Evolutionary conservation across 1,140 invertebrate genomes (phyloP).

Genomic region (Pachypeltis micranthus): DNA sequence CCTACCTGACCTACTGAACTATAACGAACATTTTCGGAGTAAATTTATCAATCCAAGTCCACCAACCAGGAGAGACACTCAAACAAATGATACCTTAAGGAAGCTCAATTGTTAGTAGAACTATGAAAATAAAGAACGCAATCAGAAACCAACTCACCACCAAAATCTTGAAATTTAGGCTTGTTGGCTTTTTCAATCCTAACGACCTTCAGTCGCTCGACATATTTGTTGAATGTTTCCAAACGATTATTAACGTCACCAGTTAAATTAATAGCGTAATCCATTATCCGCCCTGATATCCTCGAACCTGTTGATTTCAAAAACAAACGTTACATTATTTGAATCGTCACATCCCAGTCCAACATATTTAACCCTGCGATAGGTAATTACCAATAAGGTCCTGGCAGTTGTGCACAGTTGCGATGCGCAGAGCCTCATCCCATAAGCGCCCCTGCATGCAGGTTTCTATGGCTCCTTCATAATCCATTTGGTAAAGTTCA

Average conservation of each 20-base stretch:
- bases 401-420: constrained; percentile 12
- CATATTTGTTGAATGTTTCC: constrained; percentile 20
- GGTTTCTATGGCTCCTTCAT: constrained; percentile 17
- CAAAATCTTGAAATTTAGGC: constrained; percentile 5
- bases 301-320: background rate
- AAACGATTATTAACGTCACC: constrained; percentile 17
- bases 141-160: no score
- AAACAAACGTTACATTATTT: no score
- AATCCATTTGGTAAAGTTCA: background rate
- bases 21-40: no score
- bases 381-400: background rate
- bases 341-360: no score
- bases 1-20: no score
- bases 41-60: no score
- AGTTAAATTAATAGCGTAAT: constrained; percentile 8
- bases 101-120: no score
- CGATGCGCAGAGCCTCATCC: constrained; percentile 21
- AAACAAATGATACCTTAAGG: no score
- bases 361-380: no score
- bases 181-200: constrained; percentile 21
- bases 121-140: no score
- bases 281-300: constrained; percentile 2
- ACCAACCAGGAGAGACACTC: no score
- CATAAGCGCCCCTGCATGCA: constrained; percentile 20
- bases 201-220: constrained; percentile 19